Evolutionary conservation across 2,888 invertebrate species (phyloP), one percentile per base, ranked within the genome.

Genomic region (Schrankia costaestrigalis): DNA sequence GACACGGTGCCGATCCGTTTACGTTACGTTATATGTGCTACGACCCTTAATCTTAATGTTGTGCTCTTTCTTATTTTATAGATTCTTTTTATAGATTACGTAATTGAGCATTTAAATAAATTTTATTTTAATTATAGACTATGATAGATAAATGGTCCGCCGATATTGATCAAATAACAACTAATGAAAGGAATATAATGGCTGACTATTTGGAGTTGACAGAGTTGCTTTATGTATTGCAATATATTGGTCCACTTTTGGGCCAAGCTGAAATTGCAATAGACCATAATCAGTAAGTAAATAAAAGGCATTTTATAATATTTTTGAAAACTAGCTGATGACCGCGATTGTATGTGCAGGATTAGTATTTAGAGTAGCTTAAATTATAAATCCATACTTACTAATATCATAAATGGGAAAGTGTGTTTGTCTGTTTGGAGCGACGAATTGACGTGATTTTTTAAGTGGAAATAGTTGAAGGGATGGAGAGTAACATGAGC

Each of bases 181-280:
- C 57, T 1, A 73, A 79, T 38, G 66, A 76, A 41, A 52, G 54
- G 0, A 50, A 45, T 2, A 45, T 86, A 1, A 47, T 73, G 44
- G 75, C 71, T 32, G 71, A 58, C 33, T 74, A 66, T 41, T 44
- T 68, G 21, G 71, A 79, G 25, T 38, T 85, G 37, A 58, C 48
- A 0, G 85, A 86, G 43, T 72, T 80, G 71, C 46, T 59, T 21
- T 84, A 83, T 27, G 74, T 83, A 1, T 29, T 85, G 19, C 51
- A 39, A 2, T 50, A 71, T 11, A 68, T 84, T 5, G 82, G 78
- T 2, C 77, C 78, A 0, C 45, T 85, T 19, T 41, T 86, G 1
- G 85, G 86, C 8, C 57, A 71, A 23, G 63, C 71, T 0, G 78
- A 48, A 36, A 24, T 54, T 10, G 15, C 17, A 11, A 41, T 26